A percentile compares a stretch with the other conserved stretches of the same genome.
Conservation (phyloP, 2,113 vertebrate genomes). For the Dissostichus mawsoni region DNA sequence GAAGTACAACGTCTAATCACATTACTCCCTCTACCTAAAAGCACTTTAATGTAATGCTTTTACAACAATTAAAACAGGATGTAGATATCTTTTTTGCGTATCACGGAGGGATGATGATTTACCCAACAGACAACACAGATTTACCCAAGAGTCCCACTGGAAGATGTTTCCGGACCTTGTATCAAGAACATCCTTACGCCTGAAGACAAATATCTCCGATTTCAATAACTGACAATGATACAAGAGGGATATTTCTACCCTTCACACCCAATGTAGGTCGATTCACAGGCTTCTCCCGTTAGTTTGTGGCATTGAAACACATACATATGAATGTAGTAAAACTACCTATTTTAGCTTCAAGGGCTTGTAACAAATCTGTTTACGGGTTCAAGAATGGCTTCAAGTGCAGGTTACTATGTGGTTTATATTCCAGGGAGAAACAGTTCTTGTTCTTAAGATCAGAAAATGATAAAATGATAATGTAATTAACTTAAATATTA, state of each 20-base stretch:
- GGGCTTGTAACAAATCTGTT: background rate
- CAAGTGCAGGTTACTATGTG: background rate
- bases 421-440: background rate
- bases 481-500: conserved; percentile 31
- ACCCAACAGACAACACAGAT: background rate
- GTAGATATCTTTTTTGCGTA: background rate
- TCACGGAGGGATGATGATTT: background rate
- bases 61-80: background rate
- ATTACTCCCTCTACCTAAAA: background rate
- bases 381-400: background rate
- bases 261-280: conserved; percentile 61
- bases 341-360: background rate
- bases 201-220: conserved; percentile 54
- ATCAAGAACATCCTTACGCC: conserved; percentile 24
- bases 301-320: conserved; percentile 36
- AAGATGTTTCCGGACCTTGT: conserved; percentile 8
- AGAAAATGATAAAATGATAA: background rate
- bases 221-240: conserved; percentile 67
- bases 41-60: background rate
- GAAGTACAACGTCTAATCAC: background rate
- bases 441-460: background rate
- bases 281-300: conserved; percentile 56
- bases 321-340: background rate
- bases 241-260: conserved; percentile 24
- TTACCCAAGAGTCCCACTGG: background rate